Base-by-base conservation (phyloP, 2,888 invertebrate species). In the Apamea crenata region DNA sequence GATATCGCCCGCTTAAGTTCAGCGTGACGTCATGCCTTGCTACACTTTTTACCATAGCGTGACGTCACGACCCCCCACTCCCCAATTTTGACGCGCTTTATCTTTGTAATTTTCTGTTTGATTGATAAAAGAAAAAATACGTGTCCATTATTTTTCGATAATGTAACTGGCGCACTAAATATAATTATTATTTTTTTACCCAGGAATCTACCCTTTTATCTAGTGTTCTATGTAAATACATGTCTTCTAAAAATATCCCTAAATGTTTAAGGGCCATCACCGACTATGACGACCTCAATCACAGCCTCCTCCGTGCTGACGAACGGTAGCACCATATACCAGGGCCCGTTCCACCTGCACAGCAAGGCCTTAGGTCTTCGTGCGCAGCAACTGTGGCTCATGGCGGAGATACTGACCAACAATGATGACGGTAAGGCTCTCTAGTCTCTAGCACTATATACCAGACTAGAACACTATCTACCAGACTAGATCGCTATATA, bases 321-420 rank as follows among this genome's bases (percentile, higher is more conserved):
- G 36, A 98, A 98, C 91, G 95, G 97, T 36, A 97, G 97, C 89
- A 97, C 97, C 67, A 97, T 98, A 91, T 98, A 98, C 75, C 97
- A 97, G 18, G 98, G 99, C 0, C 99, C 99, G 6, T 99, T 98
- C 94, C 97, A 98, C 78, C 97, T 99, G 97, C 98, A 98, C 92
- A 99, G 99, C 70, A 99, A 99, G 0, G 97, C 98, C 36, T 97
- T 99, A 93, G 98, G 99, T 56, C 98, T 99, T 0, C 99, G 99
- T 89, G 98, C 98, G 77, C 99, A 99, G 93, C 99, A 99, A 92
- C 95, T 99, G 80, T 99, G 99, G 99, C 97, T 99, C 0, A 98
- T 99, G 84, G 99, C 99, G 1, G 98, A 98, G 93, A 97, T 99
- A 91, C 97, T 98, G 59, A 99, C 99, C 8, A 98, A 98, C 89